A percentile compares a stretch with the other conserved stretches of the same genome.
phyloP scores from a whole-genome alignment of 2,888 invertebrate genomes.

The Aleiodes leptofemur region DNA sequence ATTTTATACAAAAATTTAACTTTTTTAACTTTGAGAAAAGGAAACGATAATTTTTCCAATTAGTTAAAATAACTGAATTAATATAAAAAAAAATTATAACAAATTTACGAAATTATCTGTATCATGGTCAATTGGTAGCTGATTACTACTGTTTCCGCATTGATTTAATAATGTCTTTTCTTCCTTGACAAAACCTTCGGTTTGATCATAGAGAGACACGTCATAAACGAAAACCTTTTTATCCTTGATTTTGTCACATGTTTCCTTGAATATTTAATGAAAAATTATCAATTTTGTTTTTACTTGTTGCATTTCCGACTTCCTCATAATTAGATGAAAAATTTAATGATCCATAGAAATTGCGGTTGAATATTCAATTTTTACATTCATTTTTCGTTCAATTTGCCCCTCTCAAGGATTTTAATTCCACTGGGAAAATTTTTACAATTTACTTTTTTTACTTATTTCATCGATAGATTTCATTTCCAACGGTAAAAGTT shows the following conservation, averaged over 20 bases:
- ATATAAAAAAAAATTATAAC: too few relatives aligned
- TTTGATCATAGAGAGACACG: not conserved
- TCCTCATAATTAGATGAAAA: slow-evolving; percentile 12
- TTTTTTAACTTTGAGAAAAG: too few relatives aligned
- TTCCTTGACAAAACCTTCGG: slow-evolving; percentile 28
- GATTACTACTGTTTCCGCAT: not conserved
- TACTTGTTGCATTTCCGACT: slow-evolving; percentile 14
- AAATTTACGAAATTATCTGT: not conserved
- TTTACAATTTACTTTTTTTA: not conserved
- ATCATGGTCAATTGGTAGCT: not conserved
- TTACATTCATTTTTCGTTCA: not conserved
- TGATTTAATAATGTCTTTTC: not conserved
- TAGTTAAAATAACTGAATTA: too few relatives aligned
- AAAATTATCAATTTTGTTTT: slow-evolving; percentile 12
- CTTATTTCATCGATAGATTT: not conserved
- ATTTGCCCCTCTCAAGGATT: not conserved
- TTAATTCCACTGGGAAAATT: not conserved
- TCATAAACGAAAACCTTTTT: slow-evolving; percentile 5
- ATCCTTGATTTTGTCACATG: slow-evolving; percentile 8
- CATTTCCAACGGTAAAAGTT: not conserved
- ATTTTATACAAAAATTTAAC: too few relatives aligned
- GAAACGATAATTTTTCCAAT: too few relatives aligned
- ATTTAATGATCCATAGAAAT: slow-evolving; percentile 10
- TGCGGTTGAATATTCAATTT: not conserved
- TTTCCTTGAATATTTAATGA: slow-evolving; percentile 27